Evolutionary conservation across 2,888 invertebrate species (phyloP).

Genomic region (Epirrhoe alternata): DNA sequence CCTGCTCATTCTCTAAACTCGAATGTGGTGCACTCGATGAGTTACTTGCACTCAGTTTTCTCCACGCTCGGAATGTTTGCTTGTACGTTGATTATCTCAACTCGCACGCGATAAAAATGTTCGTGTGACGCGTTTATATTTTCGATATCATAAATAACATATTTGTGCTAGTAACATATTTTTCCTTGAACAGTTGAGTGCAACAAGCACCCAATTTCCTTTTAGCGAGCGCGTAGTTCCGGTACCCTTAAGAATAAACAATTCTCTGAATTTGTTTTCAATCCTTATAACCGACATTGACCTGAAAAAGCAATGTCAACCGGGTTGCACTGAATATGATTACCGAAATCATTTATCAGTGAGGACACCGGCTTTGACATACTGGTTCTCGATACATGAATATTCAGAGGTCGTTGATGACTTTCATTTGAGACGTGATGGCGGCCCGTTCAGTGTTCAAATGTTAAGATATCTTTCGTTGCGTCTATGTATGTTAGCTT

Average conservation of each 20-base stretch:
- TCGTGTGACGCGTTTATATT: conserved; percentile 34
- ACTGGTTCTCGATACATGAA: conserved; percentile 45
- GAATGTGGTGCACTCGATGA: conserved; percentile 30
- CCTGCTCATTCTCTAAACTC: conserved; percentile 35
- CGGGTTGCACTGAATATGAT: conserved; percentile 51
- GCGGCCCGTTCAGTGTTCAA: conserved; percentile 19
- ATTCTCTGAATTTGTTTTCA: conserved; percentile 67
- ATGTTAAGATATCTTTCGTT: conserved; percentile 4
- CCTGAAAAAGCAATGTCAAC: conserved; percentile 71
- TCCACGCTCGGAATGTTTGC: conserved; percentile 43
- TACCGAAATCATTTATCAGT: conserved; percentile 54
- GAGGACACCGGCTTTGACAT: conserved; percentile 58
- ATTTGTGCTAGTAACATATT: conserved; percentile 24
- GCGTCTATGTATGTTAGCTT: not conserved
- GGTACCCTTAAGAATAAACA: conserved; percentile 51
- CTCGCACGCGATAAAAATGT: conserved; percentile 36
- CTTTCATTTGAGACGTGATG: conserved; percentile 40
- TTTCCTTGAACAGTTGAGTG: conserved; percentile 24
- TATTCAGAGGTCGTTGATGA: conserved; percentile 54
- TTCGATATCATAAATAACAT: conserved; percentile 33
- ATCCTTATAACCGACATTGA: conserved; percentile 68
- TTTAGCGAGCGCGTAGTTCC: conserved; percentile 47
- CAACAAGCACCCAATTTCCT: conserved; percentile 49
- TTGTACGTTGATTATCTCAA: conserved; percentile 35
- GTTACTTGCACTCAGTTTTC: conserved; percentile 41